Conservation (phyloP, 2,888 invertebrate genomes). For the Torymus aiolomorphi region DNA sequence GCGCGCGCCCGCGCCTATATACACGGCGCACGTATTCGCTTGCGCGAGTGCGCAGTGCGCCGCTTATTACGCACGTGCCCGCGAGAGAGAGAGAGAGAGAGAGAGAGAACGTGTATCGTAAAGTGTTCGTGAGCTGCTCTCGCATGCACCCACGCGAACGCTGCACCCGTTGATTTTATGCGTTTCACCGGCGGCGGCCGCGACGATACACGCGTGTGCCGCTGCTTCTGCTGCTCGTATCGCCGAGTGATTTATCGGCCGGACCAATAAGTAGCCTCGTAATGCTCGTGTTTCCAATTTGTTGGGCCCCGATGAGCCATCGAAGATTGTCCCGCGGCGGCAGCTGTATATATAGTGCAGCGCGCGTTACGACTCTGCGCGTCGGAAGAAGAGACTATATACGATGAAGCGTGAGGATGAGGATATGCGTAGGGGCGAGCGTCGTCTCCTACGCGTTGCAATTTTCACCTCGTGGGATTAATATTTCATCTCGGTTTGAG, state of each 20-base stretch:
- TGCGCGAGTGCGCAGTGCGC: not conserved
- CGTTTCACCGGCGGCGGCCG: conserved; percentile 13
- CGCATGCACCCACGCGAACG: conserved; percentile 34
- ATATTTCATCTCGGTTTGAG: conserved; percentile 31
- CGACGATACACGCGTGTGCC: not conserved
- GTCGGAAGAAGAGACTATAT: not conserved
- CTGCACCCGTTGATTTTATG: conserved; percentile 47
- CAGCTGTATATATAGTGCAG: not conserved
- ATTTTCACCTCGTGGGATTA: conserved; percentile 45
- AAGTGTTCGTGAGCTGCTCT: conserved; percentile 19
- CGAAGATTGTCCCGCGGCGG: conserved; percentile 39
- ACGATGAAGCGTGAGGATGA: not conserved
- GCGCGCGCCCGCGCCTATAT: not conserved
- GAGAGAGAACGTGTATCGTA: conserved; percentile 35
- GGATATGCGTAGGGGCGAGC: no score
- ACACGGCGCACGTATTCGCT: not conserved
- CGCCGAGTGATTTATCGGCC: conserved; percentile 44
- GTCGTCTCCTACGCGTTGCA: conserved; percentile 19
- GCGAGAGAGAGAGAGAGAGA: conserved; percentile 17
- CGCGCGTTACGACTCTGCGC: no score
- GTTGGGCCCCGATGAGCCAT: conserved; percentile 39
- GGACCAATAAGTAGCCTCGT: conserved; percentile 55
- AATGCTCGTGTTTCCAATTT: conserved; percentile 61
- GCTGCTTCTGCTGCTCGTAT: not conserved
- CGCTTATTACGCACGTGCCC: conserved; percentile 10